Evolutionary conservation across 2,113 vertebrate species (phyloP).

Genomic region (Enhydra lutris): DNA sequence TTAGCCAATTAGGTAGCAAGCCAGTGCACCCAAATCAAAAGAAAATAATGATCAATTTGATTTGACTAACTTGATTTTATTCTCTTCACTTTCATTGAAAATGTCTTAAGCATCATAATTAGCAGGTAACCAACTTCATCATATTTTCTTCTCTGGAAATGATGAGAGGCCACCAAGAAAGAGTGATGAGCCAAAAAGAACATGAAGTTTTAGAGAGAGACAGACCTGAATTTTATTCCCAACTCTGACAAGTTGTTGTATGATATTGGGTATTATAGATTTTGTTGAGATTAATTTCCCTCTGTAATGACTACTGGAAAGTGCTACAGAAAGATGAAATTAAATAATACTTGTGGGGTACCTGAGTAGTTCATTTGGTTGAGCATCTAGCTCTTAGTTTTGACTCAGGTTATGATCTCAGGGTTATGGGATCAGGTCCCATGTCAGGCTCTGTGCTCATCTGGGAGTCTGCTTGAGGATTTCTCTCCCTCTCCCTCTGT

Average conservation of each 20-base stretch:
- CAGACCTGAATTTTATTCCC: neutral
- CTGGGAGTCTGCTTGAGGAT: neutral
- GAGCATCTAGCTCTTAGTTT: neutral
- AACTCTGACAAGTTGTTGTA: neutral
- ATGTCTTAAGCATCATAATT: constrained; percentile 26
- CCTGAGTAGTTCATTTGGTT: neutral
- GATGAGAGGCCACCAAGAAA: neutral
- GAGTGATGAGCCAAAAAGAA: neutral
- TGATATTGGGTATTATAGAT: neutral
- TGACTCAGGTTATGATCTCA: neutral
- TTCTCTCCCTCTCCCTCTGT: neutral
- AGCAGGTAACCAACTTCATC: constrained; percentile 36
- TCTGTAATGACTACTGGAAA: neutral
- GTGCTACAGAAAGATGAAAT: neutral
- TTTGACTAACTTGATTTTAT: constrained; percentile 46
- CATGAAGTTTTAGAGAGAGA: neutral
- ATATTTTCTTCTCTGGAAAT: neutral
- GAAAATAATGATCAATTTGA: constrained; percentile 55
- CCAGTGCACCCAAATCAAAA: constrained; percentile 38
- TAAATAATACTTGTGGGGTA: neutral
- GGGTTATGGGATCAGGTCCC: neutral
- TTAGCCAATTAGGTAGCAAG: constrained; percentile 55
- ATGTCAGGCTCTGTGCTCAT: neutral
- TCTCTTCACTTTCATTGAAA: neutral
- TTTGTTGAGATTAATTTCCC: neutral